Evolutionary conservation across 64 coral and sea anemone genomes (phyloP), one percentile per base, ranked within the genome.

Genomic region (Cladopsammia gracilis): DNA sequence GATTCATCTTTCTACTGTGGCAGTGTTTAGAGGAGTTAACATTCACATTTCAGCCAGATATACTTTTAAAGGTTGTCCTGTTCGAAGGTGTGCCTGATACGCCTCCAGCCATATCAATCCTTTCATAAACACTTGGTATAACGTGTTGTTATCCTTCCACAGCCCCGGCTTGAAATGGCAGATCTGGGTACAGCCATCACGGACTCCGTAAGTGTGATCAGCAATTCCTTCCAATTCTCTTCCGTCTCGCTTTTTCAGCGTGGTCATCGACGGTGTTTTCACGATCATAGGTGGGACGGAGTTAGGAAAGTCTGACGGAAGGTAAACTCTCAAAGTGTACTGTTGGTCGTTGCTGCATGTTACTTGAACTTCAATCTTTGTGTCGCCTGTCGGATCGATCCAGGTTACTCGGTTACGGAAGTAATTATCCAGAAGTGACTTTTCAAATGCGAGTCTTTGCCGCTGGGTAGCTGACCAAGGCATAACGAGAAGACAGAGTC

Each of bases 71-170:
- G 85, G n/a, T 18, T 88, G 43, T 20, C 94, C 94, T 4, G 90
- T 92, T 6, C 65, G 62, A 34, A 79, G n/a, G 25, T 96, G 94
- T 20, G 82, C 81, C 18, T 96, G 89, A 8, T 88, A 96, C 10
- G 94, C 94, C 8, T 96, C 94, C 43, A 96, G 20, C 90, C 94
- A 96, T 18, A 92, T 79, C 22, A 92, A 16, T 25, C 94, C 90
- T 53, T 96, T 92, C 90, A 96, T 92, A 11, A 96, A 89, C 9
- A 92, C 68, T 75, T 96, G 94, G 16, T 92, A 96, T 26, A 92
- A 25, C 18, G 90, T 92, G 18, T 75, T 82, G n/a, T 88, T 56
- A 58, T 18, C 61, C 0, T 49, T 76, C 94, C 94, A 92, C 18
- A 65, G 57, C 3, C 3, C 25, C 10, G 82, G 85, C 4, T 0